Evolutionary conservation across 2,888 invertebrate genomes (phyloP).

Genomic region (Cheilosia grossa): DNA sequence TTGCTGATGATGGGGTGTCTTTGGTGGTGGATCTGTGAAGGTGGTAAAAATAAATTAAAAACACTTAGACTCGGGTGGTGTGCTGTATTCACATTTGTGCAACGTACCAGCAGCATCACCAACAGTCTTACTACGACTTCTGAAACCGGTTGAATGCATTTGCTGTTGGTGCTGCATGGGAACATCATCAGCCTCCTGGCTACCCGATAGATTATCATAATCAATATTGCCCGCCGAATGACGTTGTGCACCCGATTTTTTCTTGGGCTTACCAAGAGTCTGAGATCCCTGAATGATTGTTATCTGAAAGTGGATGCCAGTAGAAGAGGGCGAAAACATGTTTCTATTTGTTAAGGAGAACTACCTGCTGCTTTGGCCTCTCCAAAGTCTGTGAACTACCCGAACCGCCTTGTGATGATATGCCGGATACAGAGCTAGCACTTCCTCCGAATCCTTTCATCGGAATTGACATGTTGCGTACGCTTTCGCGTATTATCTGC

Average conservation of each 20-base stretch:
- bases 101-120: conserved; percentile 90
- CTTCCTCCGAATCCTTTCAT: conserved; percentile 87
- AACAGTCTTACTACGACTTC: conserved; percentile 95
- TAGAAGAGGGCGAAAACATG: neutral
- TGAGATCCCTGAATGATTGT: conserved; percentile 90
- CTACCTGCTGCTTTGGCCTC: conserved; percentile 87
- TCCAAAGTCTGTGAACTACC: conserved; percentile 86
- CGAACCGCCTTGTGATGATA: conserved; percentile 83
- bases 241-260: conserved; percentile 89
- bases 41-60: conserved; percentile 1
- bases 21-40: conserved; percentile 76
- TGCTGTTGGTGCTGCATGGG: conserved; percentile 81
- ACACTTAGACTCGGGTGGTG: neutral
- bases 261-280: conserved; percentile 92
- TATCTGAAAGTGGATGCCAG: conserved; percentile 82
- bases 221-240: conserved; percentile 94
- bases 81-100: conserved; percentile 31
- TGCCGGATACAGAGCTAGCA: conserved; percentile 83
- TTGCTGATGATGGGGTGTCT: conserved; percentile 83
- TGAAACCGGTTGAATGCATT: conserved; percentile 84
- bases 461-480: conserved; percentile 98
- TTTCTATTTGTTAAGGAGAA: neutral
- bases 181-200: conserved; percentile 89
- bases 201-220: conserved; percentile 90
- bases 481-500: conserved; percentile 98